A percentile compares a stretch with the other conserved stretches of the same genome.
These are phyloP conservation scores for Standfussiana lucernea DNA, from an alignment of 2,888 invertebrate genomes.

Conservation along the genomic window DNA sequence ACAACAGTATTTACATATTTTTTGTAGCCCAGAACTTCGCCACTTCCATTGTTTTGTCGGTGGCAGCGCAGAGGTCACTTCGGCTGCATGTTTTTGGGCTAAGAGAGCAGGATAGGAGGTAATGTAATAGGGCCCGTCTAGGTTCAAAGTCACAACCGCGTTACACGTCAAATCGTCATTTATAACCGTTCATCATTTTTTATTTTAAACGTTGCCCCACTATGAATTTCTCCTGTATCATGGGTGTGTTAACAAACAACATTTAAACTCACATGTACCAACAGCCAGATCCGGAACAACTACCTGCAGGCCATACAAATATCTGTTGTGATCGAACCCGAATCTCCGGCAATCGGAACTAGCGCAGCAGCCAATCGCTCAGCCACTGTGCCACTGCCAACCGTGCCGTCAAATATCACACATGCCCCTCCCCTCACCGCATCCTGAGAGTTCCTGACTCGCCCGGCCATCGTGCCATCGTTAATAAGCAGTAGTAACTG, in stretches of 20 bases:
- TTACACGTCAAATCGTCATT: too few species aligned
- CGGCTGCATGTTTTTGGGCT: too few species aligned
- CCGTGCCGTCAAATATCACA: background rate
- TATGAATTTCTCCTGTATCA: background rate
- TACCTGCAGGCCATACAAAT: background rate
- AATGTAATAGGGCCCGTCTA: too few species aligned
- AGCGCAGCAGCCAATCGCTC: background rate
- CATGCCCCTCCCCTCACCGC: conserved; percentile 15
- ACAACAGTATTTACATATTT: too few species aligned
- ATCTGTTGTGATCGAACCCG: background rate
- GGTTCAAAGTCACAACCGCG: too few species aligned
- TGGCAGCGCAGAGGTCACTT: too few species aligned
- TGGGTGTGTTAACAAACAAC: background rate
- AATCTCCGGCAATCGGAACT: too few species aligned
- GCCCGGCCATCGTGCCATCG: conserved; percentile 47
- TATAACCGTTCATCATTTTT: background rate
- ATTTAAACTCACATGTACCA: background rate
- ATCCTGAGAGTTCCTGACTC: conserved; percentile 46
- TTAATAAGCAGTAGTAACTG: conserved; percentile 84
- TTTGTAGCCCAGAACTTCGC: too few species aligned
- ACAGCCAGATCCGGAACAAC: background rate
- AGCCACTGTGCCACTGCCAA: background rate
- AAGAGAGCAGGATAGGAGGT: too few species aligned
- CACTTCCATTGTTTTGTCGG: too few species aligned
- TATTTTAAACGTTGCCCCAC: background rate